Conservation (phyloP, 2,113 vertebrate species). For the Neolamprologus devosi region DNA sequence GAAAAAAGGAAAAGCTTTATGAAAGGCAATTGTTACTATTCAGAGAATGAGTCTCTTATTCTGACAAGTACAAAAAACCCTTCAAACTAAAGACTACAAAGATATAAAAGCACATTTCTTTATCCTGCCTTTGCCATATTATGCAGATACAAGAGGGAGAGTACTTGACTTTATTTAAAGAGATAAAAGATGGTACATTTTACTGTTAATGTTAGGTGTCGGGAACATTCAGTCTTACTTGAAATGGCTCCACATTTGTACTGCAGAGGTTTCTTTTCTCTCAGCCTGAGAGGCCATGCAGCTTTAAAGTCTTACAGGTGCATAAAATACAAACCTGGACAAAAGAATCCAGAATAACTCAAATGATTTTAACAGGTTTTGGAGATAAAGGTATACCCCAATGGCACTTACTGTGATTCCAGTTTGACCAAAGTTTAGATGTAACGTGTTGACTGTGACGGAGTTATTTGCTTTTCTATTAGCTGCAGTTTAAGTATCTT, state of each 20-base stretch:
- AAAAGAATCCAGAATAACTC: background rate
- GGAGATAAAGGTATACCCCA: background rate
- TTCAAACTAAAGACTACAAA: conserved; percentile 10
- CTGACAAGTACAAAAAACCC: background rate
- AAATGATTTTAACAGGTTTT: too few relatives aligned
- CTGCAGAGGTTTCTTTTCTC: background rate
- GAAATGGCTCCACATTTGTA: background rate
- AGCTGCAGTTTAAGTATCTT: background rate
- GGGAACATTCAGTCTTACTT: background rate
- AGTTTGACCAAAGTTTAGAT: background rate
- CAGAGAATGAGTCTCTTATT: conserved; percentile 52
- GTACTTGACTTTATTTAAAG: background rate
- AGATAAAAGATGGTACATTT: background rate
- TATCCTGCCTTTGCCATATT: background rate
- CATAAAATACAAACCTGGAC: background rate
- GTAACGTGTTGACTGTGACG: background rate
- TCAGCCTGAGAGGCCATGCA: background rate
- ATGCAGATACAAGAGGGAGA: background rate
- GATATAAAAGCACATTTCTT: background rate
- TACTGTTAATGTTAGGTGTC: background rate
- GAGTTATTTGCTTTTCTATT: background rate
- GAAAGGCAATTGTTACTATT: conserved; percentile 18
- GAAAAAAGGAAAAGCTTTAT: background rate
- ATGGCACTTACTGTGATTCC: rapidly evolving
- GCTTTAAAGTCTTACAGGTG: background rate